Evolutionary conservation across 2,113 vertebrate species (phyloP), one percentile per base, ranked within the genome.

Genomic region (Lamprotornis superbus): DNA sequence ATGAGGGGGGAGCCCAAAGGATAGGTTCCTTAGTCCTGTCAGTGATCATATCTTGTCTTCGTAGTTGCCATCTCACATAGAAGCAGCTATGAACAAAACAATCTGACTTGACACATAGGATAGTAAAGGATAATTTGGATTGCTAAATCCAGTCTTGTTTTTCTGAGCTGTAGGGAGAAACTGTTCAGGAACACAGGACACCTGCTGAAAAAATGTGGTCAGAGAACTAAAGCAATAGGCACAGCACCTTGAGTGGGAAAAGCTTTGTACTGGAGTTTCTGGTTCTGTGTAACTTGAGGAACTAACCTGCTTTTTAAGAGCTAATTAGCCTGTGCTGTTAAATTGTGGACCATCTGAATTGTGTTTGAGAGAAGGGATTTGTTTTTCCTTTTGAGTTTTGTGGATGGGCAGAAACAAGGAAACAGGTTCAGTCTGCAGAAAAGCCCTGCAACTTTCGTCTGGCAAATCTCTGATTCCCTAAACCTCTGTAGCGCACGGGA

Each of bases 21-120:
- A 19, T 6, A 44, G 2, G 13, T 71, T 83, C 61, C 18, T 55
- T 60, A 46, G 10, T 75, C 33, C 30, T 22, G 23, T 42, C 39
- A 47, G 5, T 46, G 17, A 7, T 68, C 9, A 2, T 31, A 71
- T 39, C 64, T 75, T 30, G 4, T 78, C 35, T 91, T 82, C 0
- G 0, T 24, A 35, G 6, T 46, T 81, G 24, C 30, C 14, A 10
- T 35, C 56, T 81, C 0, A 0, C 27, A 18, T 15, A 68, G 74
- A 55, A 63, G 52, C n/a, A 73, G 42, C 17, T 52, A 44, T 2
- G 2, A 75, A 49, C 49, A 90, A 56, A 87, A 20, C 20, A 52
- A 16, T 60, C 20, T 47, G 21, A 8, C 35, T 87, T n/a, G n/a
- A 35, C 10, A 14, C 8, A 7, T 5, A n/a, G 24, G 21, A 44